These are phyloP conservation scores for Globia sparganii DNA, from an alignment of 2,888 invertebrate species.

Conservation along the genomic window DNA sequence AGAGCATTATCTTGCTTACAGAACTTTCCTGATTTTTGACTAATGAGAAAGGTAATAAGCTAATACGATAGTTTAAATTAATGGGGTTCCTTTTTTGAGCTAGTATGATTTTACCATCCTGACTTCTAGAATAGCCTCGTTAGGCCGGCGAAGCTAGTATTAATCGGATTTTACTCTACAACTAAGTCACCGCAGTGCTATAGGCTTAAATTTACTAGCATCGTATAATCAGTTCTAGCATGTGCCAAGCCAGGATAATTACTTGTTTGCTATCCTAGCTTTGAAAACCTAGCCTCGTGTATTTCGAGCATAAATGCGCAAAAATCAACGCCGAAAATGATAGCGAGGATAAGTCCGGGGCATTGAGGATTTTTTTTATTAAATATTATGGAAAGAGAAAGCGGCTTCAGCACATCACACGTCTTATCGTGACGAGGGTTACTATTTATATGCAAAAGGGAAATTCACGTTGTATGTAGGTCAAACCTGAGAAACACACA, in stretches of 20 bases:
- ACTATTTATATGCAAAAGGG: conserved; percentile 78
- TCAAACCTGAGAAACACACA: conserved; percentile 48
- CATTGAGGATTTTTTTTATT: conserved; percentile 51
- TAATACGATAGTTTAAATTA: not conserved
- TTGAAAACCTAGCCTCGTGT: not conserved
- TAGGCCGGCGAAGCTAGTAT: not conserved
- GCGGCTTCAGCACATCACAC: conserved; percentile 71
- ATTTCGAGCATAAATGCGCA: not conserved
- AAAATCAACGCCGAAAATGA: conserved; percentile 31
- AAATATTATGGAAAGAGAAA: conserved; percentile 69
- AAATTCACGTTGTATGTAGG: conserved; percentile 63
- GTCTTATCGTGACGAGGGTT: conserved; percentile 82
- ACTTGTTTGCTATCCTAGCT: not conserved
- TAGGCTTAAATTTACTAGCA: too few species aligned
- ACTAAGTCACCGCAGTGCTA: too few species aligned
- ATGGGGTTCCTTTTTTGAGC: too few species aligned
- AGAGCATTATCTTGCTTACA: too few species aligned
- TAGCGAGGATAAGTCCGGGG: conserved; percentile 41
- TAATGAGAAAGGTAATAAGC: not conserved
- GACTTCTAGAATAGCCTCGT: not conserved
- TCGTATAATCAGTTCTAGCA: too few species aligned
- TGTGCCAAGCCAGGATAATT: not conserved
- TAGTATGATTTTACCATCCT: too few species aligned
- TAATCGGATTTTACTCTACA: not conserved
- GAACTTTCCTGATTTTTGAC: too few species aligned